Conservation (phyloP, 2,113 vertebrate species). For the Cheilinus undulatus region DNA sequence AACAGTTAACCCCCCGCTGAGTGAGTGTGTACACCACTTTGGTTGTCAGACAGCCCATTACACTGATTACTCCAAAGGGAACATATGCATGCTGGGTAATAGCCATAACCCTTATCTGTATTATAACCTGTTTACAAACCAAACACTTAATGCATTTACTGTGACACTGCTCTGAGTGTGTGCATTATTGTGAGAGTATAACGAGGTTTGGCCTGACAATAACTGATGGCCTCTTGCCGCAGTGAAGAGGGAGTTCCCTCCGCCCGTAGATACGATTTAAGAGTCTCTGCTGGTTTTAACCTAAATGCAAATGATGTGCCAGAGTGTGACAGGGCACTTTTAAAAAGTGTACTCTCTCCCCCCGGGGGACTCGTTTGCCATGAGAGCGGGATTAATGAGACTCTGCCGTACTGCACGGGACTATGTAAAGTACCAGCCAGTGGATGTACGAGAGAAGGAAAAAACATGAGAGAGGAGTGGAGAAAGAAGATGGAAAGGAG, state of each 20-base stretch:
- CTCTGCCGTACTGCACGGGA: conserved; percentile 28
- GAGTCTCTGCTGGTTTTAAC: conserved; percentile 66
- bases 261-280: conserved; percentile 71
- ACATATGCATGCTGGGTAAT: conserved; percentile 52
- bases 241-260: conserved; percentile 57
- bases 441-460: neutral
- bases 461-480: neutral
- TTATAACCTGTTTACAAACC: conserved; percentile 68
- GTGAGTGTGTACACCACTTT: conserved; percentile 16
- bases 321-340: conserved; percentile 71
- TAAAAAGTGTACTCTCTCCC: conserved; percentile 37
- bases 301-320: conserved; percentile 78
- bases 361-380: conserved; percentile 66
- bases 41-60: conserved; percentile 65
- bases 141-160: conserved; percentile 52
- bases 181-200: conserved; percentile 35
- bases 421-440: conserved; percentile 35
- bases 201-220: conserved; percentile 61
- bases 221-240: conserved; percentile 58
- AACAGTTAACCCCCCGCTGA: conserved; percentile 26
- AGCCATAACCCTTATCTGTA: conserved; percentile 56
- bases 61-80: conserved; percentile 64
- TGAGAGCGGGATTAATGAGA: conserved; percentile 80
- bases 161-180: conserved; percentile 24
- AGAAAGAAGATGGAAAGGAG: neutral